Percentiles rank a stretch among this genome's conserved stretches.
phyloP scores from a whole-genome alignment of 1,140 invertebrate species.

The Zaprionus ghesquierei region DNA sequence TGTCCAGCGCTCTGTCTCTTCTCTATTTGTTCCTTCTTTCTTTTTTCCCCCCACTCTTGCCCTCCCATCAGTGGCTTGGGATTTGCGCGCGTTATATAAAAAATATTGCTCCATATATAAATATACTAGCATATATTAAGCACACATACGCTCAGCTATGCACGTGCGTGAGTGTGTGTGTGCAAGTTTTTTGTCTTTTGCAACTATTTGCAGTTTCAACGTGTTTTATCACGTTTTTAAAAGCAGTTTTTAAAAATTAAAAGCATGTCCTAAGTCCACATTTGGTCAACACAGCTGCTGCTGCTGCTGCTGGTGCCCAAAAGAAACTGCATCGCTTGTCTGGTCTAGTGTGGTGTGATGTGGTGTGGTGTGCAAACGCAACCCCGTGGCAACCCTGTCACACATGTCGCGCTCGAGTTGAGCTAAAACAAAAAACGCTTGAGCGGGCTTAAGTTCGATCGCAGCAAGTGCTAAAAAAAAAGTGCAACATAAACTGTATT shows the following conservation, averaged over 20 bases:
- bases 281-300: conserved; percentile 72
- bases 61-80: conserved; percentile 44
- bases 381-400: neutral
- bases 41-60: conserved; percentile 23
- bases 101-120: conserved; percentile 34
- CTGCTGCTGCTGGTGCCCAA: neutral
- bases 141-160: conserved; percentile 6
- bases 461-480: too few relatives aligned
- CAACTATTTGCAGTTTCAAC: conserved; percentile 65
- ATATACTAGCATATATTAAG: conserved; percentile 14
- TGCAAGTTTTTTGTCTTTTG: conserved; percentile 24
- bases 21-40: conserved; percentile 11
- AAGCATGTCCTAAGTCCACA: conserved; percentile 82
- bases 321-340: neutral
- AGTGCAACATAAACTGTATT: too few relatives aligned
- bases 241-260: conserved; percentile 81
- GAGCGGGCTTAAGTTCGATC: neutral
- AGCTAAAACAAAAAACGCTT: neutral
- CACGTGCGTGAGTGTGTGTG: conserved; percentile 27
- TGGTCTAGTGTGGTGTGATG: too few relatives aligned
- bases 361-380: neutral
- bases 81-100: conserved; percentile 60
- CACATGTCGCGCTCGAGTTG: neutral
- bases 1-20: conserved; percentile 26
- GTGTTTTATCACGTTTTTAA: conserved; percentile 80